Base-by-base conservation (phyloP, 2,888 invertebrate genomes). In the Onthophagus sagittarius region DNA sequence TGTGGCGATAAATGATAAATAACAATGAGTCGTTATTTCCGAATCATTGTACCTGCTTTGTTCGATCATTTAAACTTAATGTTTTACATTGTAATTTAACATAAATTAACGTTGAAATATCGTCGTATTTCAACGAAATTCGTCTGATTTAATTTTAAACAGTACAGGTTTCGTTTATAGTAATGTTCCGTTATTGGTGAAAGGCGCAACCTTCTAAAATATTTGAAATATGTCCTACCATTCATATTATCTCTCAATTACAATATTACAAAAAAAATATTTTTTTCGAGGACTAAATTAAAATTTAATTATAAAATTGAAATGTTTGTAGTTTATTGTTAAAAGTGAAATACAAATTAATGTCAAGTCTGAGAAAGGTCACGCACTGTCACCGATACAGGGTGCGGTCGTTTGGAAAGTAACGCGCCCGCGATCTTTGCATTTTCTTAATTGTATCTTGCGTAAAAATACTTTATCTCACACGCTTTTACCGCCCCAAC, bases 161-260 rank as follows among this genome's bases (percentile, higher is more conserved):
- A 23, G 2, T 23, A 23, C 23, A 2, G 23, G 23, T 23, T 23
- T 23, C 23, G 23, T 23, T 23, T 3, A 3, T 23, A 23, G 23
- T 23, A 23, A 7, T 53, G 67, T 67, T 67, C 67, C 67, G 23
- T 67, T 67, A 67, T 32, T 67, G 67, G 15, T 67, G 67, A 67
- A 67, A 65, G 65, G 65, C 33, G 33, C 33, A 33, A 33, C 33
- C 33, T 33, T 33, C 7, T 7, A 33, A 33, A 53, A 53, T 53
- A 53, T 53, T 53, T 7, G 39, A 53, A 53, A 53, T 53, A 53
- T 53, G 1, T 11, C 39, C 39, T 23, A 23, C 64, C 64, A 64
- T 15, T 3, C 15, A 23, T 14, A 15, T 15, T 9, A 23, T 15
- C 64, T 15, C 64, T 11, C 15, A 14, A 63, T 63, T 63, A 15